phyloP scores from a whole-genome alignment of 2,113 vertebrate genomes.

The Pyxicephalus adspersus region DNA sequence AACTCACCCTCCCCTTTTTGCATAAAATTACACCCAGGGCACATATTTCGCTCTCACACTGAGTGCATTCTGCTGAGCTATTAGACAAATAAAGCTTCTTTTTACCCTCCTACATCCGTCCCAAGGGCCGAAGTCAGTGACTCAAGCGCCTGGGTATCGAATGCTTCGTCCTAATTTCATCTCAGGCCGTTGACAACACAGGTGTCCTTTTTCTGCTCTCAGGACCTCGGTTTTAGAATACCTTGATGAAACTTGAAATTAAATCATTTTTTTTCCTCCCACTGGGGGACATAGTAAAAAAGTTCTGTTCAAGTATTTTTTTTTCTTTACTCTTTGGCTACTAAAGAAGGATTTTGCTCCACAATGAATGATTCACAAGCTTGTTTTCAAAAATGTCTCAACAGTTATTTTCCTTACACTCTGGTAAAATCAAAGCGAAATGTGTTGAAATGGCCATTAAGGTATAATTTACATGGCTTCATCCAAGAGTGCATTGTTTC shows the following conservation, averaged over 20 bases:
- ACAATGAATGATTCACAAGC: conserved; percentile 43
- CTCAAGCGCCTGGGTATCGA: conserved; percentile 1
- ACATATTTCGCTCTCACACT: conserved; percentile 18
- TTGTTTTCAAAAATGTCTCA: conserved; percentile 59
- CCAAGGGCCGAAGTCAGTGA: conserved; percentile 9
- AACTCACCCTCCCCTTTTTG: conserved; percentile 2
- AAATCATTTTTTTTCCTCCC: background rate
- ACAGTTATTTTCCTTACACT: conserved; percentile 62
- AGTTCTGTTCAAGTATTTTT: background rate
- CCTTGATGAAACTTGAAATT: background rate
- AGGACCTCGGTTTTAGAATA: background rate
- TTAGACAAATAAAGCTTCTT: conserved; percentile 13
- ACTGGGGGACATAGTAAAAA: background rate
- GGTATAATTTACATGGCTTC: conserved; percentile 62
- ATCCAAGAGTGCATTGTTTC: conserved; percentile 62
- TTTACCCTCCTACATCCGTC: conserved; percentile 6
- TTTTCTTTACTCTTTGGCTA: background rate
- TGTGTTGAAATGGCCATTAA: conserved; percentile 67
- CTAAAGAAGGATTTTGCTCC: conserved; percentile 9
- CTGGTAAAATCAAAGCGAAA: conserved; percentile 67
- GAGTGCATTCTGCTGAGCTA: conserved; percentile 36
- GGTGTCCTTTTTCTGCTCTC: conserved; percentile 49
- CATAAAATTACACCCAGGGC: conserved; percentile 31
- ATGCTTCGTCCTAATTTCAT: background rate
- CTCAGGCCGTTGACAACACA: conserved; percentile 18